These are phyloP conservation scores for Mus spicilegus DNA, from an alignment of 2,113 vertebrate species.

Conservation along the genomic window DNA sequence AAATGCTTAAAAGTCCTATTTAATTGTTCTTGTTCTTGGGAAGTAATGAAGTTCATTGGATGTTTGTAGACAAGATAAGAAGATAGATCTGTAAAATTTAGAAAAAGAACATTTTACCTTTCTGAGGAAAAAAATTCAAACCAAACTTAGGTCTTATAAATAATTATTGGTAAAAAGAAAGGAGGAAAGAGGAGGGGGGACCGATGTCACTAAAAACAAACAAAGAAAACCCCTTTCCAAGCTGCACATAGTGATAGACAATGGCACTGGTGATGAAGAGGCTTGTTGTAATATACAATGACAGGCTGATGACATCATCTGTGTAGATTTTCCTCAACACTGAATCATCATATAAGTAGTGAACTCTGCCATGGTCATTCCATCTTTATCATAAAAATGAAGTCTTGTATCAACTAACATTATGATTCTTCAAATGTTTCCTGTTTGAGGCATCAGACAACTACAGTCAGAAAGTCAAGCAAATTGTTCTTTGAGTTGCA, in stretches of 20 bases:
- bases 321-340: conserved; percentile 42
- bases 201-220: background rate
- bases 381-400: conserved; percentile 47
- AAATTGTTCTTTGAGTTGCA: conserved; percentile 35
- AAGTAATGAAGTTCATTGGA: background rate
- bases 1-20: conserved; percentile 43
- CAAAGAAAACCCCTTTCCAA: background rate
- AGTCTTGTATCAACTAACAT: background rate
- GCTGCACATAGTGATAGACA: background rate
- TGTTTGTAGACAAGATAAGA: conserved; percentile 61
- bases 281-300: conserved; percentile 29
- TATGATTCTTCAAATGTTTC: conserved; percentile 50
- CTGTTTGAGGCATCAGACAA: conserved; percentile 37
- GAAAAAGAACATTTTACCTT: conserved; percentile 61
- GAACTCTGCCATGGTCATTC: conserved; percentile 39
- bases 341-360: conserved; percentile 44
- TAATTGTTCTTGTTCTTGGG: conserved; percentile 41
- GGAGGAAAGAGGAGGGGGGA: background rate
- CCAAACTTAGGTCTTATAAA: conserved; percentile 26
- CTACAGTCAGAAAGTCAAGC: conserved; percentile 53
- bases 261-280: conserved; percentile 26
- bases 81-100: conserved; percentile 22
- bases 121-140: conserved; percentile 54
- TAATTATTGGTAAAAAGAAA: conserved; percentile 45
- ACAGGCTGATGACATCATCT: conserved; percentile 4